These are phyloP conservation scores for Micropterix aruncella DNA, from an alignment of 2,888 invertebrate species.

Conservation along the genomic window DNA sequence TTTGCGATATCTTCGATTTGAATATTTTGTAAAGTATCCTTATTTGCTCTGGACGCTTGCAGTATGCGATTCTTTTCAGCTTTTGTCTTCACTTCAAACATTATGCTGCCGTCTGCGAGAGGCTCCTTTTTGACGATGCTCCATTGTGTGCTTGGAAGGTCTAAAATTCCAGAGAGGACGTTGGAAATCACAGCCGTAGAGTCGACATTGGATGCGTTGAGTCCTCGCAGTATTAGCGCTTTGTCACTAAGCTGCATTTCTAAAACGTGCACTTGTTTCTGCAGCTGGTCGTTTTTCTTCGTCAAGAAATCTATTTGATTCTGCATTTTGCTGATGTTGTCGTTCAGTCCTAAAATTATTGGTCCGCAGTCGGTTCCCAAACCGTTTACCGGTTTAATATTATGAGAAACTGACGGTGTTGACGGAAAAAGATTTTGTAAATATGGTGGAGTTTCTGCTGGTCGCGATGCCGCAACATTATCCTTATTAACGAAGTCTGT, in stretches of 20 bases:
- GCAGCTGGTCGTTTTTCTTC: neutral
- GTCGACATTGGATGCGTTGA: neutral
- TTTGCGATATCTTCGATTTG: neutral
- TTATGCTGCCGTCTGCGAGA: neutral
- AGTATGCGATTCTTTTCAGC: neutral
- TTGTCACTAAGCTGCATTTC: neutral
- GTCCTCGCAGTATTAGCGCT: neutral
- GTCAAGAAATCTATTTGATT: neutral
- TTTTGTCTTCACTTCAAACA: neutral
- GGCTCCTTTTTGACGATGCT: neutral
- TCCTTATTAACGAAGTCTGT: no score
- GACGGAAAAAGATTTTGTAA: no score
- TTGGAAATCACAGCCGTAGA: neutral
- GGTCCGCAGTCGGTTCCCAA: neutral
- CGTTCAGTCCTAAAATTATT: neutral
- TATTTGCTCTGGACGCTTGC: neutral
- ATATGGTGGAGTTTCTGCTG: no score
- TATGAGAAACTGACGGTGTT: no score
- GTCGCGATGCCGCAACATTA: no score
- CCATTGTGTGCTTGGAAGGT: neutral
- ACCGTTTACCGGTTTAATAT: no score
- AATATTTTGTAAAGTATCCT: neutral
- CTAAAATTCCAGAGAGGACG: neutral
- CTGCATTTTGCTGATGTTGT: neutral
- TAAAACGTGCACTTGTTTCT: neutral